These are phyloP conservation scores for Coboldia fuscipes DNA, from an alignment of 1,140 invertebrate species.

Conservation along the genomic window DNA sequence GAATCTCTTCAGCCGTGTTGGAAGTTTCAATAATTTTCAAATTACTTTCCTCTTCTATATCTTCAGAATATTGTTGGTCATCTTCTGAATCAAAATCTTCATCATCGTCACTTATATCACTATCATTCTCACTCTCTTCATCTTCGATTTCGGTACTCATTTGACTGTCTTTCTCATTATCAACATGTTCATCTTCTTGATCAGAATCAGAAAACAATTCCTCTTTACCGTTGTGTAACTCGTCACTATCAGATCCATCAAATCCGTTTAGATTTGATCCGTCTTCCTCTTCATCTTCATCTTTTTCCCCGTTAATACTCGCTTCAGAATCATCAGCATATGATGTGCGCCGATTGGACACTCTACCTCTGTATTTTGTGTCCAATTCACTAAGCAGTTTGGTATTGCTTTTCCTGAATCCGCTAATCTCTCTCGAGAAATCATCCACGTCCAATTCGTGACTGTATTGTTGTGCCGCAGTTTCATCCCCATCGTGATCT, in stretches of 20 bases:
- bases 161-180: slow-evolving; percentile 9
- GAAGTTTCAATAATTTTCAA: slow-evolving; percentile 11
- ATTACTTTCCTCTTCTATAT: slow-evolving; percentile 17
- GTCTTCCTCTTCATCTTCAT: slow-evolving; percentile 8
- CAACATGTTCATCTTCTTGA: slow-evolving; percentile 7
- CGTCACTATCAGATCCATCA: slow-evolving; percentile 8
- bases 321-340: slow-evolving; percentile 24
- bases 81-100: slow-evolving; percentile 3
- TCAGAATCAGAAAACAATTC: slow-evolving; percentile 7
- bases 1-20: slow-evolving; percentile 28
- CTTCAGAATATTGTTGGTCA: slow-evolving; percentile 6
- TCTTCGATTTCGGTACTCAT: slow-evolving; percentile 8
- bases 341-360: slow-evolving; percentile 32
- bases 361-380: slow-evolving; percentile 48
- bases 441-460: slow-evolving; percentile 30
- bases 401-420: slow-evolving; percentile 37
- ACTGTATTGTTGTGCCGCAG: slow-evolving; percentile 11
- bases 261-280: slow-evolving; percentile 1
- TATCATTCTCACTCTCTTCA: slow-evolving; percentile 10
- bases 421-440: slow-evolving; percentile 28
- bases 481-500: slow-evolving; percentile 11
- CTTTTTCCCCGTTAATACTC: slow-evolving; percentile 7
- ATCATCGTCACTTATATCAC: slow-evolving; percentile 5
- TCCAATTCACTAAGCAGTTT: slow-evolving; percentile 41
- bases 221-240: slow-evolving; percentile 7